Conservation (phyloP, 92 coral and sea anemone genomes). For the Epizoanthus ramosus region DNA sequence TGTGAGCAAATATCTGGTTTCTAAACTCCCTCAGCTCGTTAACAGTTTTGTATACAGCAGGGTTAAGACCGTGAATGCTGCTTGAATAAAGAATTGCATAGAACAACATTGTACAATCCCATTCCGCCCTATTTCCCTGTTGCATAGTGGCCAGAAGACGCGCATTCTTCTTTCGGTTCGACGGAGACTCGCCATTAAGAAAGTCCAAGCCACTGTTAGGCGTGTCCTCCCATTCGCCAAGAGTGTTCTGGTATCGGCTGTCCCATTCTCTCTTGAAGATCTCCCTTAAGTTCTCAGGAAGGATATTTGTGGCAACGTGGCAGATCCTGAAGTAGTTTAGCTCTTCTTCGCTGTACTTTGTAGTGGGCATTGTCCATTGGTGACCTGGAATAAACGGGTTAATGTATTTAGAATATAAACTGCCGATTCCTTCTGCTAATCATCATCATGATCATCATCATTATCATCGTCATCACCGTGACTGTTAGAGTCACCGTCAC, state of each 20-base stretch:
- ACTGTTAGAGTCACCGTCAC: no score
- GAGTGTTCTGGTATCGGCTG: slow-evolving; percentile 34
- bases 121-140: slow-evolving; percentile 52
- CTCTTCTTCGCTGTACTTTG: slow-evolving; percentile 11
- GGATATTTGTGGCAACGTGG: slow-evolving; percentile 24
- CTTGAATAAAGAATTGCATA: slow-evolving; percentile 65
- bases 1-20: slow-evolving; percentile 49
- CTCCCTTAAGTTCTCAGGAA: slow-evolving; percentile 43
- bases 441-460: no score
- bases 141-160: slow-evolving; percentile 25
- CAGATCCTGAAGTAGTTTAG: slow-evolving; percentile 44
- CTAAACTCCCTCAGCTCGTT: slow-evolving; percentile 40
- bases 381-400: not conserved
- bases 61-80: slow-evolving; percentile 36
- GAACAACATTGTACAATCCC: slow-evolving; percentile 64
- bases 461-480: no score
- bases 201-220: slow-evolving; percentile 35
- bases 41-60: slow-evolving; percentile 23
- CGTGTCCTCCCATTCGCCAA: slow-evolving; percentile 53
- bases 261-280: slow-evolving; percentile 55
- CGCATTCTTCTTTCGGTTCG: slow-evolving; percentile 1
- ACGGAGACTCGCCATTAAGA: slow-evolving; percentile 28
- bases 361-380: not conserved
- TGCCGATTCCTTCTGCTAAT: no score
- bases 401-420: no score